Conservation (phyloP, 1,140 invertebrate genomes). For the Amyelois transitella region DNA sequence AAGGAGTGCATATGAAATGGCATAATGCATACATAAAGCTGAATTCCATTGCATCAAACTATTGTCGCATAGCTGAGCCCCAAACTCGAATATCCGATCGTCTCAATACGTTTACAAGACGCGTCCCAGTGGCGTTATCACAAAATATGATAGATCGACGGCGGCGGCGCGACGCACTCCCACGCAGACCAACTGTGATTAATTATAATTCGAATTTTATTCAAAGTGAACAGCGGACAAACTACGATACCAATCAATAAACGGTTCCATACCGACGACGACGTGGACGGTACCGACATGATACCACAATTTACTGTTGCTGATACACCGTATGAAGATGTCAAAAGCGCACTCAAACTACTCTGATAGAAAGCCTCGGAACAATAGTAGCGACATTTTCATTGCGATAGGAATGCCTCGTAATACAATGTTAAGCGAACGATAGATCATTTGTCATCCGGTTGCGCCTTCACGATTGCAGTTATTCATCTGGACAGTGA, state of each 20-base stretch:
- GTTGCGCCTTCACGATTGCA: conserved; percentile 1
- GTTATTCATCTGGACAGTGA: no score
- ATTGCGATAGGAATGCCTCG: conserved; percentile 41
- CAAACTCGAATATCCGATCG: conserved; percentile 31
- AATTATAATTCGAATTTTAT: conserved; percentile 75
- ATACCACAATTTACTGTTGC: conserved; percentile 69
- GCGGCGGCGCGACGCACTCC: conserved; percentile 59
- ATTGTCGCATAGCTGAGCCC: conserved; percentile 52
- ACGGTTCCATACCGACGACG: conserved; percentile 67
- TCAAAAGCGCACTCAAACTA: conserved; percentile 47
- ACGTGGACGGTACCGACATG: conserved; percentile 45
- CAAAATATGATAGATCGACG: conserved; percentile 73
- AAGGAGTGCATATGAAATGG: conserved; percentile 24
- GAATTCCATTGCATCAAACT: conserved; percentile 20
- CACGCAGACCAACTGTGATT: conserved; percentile 64
- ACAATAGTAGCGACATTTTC: conserved; percentile 58
- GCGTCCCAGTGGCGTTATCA: conserved; percentile 68
- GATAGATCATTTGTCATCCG: conserved; percentile 17
- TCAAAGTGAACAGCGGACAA: conserved; percentile 73
- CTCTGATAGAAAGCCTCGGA: conserved; percentile 43
- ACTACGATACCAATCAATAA: conserved; percentile 73
- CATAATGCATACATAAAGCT: conserved; percentile 20
- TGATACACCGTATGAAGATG: conserved; percentile 66
- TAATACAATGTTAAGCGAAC: conserved; percentile 34
- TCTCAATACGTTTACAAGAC: conserved; percentile 62